Evolutionary conservation across 1,140 invertebrate species (phyloP).

Genomic region (Drosophila ogumai): DNA sequence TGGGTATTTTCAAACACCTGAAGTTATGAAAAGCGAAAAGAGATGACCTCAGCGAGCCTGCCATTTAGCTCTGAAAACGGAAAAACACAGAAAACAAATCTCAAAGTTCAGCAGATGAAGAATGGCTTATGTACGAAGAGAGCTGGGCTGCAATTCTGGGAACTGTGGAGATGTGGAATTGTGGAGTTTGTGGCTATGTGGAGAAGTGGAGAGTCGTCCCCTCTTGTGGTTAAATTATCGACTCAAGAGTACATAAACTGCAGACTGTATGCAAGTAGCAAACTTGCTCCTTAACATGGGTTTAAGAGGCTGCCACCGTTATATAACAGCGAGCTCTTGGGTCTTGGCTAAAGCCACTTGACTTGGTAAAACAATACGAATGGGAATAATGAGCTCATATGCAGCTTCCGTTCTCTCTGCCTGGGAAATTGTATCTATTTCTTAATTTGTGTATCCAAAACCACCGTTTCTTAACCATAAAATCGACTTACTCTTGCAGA

Average conservation of each 20-base stretch:
- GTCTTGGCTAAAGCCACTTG: slow-evolving; percentile 14
- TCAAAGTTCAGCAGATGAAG: slow-evolving; percentile 63
- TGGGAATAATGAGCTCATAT: slow-evolving; percentile 26
- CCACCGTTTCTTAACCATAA: slow-evolving; percentile 6
- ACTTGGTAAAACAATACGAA: slow-evolving; percentile 29
- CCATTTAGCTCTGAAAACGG: slow-evolving; percentile 44
- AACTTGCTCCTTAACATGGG: slow-evolving; percentile 51
- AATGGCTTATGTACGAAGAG: slow-evolving; percentile 42
- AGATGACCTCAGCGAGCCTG: slow-evolving; percentile 47
- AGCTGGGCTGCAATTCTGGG: slow-evolving; percentile 34
- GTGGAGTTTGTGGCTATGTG: not conserved
- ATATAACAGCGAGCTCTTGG: slow-evolving; percentile 56
- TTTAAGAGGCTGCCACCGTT: slow-evolving; percentile 73
- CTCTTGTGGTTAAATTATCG: slow-evolving; percentile 28
- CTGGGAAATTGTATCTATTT: slow-evolving; percentile 8
- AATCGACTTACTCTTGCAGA: slow-evolving; percentile 86
- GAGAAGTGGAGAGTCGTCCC: slow-evolving; percentile 5
- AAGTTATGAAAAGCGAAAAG: slow-evolving; percentile 41
- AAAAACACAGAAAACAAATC: slow-evolving; percentile 34
- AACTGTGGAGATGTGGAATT: not conserved
- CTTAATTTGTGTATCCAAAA: not conserved
- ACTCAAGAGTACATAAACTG: slow-evolving; percentile 18
- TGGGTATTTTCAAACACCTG: not conserved
- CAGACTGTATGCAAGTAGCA: slow-evolving; percentile 17
- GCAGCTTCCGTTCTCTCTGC: slow-evolving; percentile 32